These are phyloP conservation scores for Cyanoramphus novaezelandiae DNA, from an alignment of 2,113 vertebrate genomes.

Conservation along the genomic window DNA sequence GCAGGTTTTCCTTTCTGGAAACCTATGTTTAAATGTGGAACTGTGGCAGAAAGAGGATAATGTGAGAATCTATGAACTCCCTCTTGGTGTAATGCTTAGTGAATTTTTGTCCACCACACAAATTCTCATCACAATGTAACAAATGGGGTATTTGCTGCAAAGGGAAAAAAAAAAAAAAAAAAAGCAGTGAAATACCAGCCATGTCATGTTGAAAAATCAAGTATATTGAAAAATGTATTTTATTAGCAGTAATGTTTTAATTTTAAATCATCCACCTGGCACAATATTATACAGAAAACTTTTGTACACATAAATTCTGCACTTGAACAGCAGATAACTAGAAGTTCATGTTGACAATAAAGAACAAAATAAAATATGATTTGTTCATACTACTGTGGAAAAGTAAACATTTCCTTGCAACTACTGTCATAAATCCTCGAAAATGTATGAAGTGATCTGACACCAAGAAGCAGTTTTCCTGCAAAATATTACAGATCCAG, in stretches of 20 bases:
- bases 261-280: neutral
- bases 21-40: neutral
- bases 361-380: constrained; percentile 26
- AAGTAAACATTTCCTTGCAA: constrained; percentile 33
- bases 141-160: neutral
- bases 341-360: constrained; percentile 12
- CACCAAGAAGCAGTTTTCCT: neutral
- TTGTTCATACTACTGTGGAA: constrained; percentile 11
- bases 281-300: neutral
- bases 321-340: neutral
- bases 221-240: neutral
- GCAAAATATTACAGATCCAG: constrained; percentile 20
- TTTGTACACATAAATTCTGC: neutral
- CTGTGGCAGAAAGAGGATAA: neutral
- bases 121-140: neutral
- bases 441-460: constrained; percentile 20
- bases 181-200: neutral
- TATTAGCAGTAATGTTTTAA: neutral
- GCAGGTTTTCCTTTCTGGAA: neutral
- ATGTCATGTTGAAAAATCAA: neutral
- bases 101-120: neutral
- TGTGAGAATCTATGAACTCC: neutral
- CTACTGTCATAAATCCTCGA: constrained; percentile 24
- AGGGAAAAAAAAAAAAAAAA: neutral
- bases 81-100: neutral